Conservation (phyloP, 2,797 vertebrate species). For the Notoglanidium macrostoma region DNA sequence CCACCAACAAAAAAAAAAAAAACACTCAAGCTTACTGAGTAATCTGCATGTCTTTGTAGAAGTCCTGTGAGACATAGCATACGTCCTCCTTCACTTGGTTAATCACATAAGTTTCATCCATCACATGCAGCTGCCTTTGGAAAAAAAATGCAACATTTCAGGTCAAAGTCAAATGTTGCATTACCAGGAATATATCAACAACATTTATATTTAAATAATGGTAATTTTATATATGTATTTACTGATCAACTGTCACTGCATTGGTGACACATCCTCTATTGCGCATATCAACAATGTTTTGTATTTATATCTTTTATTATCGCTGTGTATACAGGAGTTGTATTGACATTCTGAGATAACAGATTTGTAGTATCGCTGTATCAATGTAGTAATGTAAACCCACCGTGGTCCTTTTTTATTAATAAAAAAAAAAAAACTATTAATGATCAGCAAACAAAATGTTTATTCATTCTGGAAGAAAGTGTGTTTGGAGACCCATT, state of each 20-base stretch:
- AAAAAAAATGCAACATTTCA: conserved; percentile 22
- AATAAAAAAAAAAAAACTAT: background rate
- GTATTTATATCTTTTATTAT: background rate
- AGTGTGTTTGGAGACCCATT: background rate
- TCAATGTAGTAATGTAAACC: background rate
- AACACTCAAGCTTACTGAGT: conserved; percentile 81
- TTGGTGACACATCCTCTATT: background rate
- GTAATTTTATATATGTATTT: background rate
- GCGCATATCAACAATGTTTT: background rate
- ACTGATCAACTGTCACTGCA: background rate
- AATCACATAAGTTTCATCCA: conserved; percentile 98
- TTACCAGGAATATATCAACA: background rate
- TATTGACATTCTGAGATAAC: background rate
- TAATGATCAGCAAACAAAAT: background rate
- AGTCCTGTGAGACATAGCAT: conserved; percentile 95
- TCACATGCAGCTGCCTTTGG: conserved; percentile 91
- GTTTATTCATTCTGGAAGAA: background rate
- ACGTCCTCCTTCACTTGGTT: conserved; percentile 99
- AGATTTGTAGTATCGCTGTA: background rate
- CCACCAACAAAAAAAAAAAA: background rate
- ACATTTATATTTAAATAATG: background rate
- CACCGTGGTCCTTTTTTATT: background rate
- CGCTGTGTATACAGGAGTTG: background rate
- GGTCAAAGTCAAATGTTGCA: background rate
- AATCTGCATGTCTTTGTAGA: conserved; percentile 93